These are phyloP conservation scores for Tetrapedia diversipes DNA, from an alignment of 2,888 invertebrate genomes.

Conservation along the genomic window DNA sequence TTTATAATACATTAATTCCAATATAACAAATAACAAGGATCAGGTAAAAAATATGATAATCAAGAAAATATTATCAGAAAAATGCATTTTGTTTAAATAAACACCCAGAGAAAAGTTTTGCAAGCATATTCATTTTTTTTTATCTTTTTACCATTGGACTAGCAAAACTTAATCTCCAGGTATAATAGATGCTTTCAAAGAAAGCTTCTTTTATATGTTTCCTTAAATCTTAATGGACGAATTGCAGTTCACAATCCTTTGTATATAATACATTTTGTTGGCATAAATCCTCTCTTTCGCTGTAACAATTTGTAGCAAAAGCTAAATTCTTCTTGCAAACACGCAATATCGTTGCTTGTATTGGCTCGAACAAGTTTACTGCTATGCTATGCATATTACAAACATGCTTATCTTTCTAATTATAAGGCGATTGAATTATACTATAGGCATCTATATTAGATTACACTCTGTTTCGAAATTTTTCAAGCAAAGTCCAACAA, in stretches of 20 bases:
- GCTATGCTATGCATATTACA: slow-evolving; percentile 61
- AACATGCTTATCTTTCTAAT: slow-evolving; percentile 67
- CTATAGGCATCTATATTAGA: slow-evolving; percentile 52
- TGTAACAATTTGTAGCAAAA: slow-evolving; percentile 66
- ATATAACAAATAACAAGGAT: slow-evolving; percentile 67
- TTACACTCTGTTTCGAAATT: slow-evolving; percentile 39
- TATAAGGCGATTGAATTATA: slow-evolving; percentile 64
- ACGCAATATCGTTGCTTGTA: slow-evolving; percentile 49
- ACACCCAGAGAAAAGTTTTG: slow-evolving; percentile 44
- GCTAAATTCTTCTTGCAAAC: slow-evolving; percentile 56
- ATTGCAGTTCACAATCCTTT: slow-evolving; percentile 57
- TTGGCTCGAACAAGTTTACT: slow-evolving; percentile 51
- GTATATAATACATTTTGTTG: slow-evolving; percentile 45
- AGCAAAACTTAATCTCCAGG: slow-evolving; percentile 40
- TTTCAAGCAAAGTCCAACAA: slow-evolving; percentile 30
- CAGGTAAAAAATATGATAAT: slow-evolving; percentile 64
- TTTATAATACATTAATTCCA: slow-evolving; percentile 52
- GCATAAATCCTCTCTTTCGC: slow-evolving; percentile 39
- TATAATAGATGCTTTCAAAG: slow-evolving; percentile 14
- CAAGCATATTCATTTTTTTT: background rate
- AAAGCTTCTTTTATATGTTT: slow-evolving; percentile 37
- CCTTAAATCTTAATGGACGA: slow-evolving; percentile 70
- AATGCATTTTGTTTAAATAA: slow-evolving; percentile 50
- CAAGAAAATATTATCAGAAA: slow-evolving; percentile 61
- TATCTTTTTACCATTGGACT: background rate